A percentile compares a stretch with the other conserved stretches of the same genome.
These are phyloP conservation scores for Drosophila repletoides DNA, from an alignment of 1,140 invertebrate genomes.

Conservation along the genomic window DNA sequence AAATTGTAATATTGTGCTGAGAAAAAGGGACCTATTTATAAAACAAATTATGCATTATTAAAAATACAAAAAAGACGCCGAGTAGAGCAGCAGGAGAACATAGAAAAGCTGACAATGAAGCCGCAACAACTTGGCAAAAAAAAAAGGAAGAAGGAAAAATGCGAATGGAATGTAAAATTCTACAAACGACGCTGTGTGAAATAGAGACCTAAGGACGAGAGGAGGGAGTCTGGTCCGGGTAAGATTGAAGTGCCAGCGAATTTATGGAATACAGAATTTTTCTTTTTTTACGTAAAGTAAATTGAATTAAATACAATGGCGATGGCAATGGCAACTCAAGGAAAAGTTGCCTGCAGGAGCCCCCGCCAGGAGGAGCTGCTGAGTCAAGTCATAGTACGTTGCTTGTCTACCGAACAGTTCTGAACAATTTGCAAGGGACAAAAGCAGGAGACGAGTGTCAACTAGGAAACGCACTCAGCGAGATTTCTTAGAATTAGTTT, in stretches of 20 bases:
- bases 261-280: conserved; percentile 77
- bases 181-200: conserved; percentile 42
- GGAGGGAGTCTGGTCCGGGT: background rate
- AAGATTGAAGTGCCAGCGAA: conserved; percentile 77
- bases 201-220: conserved; percentile 34
- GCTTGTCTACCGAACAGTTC: conserved; percentile 25
- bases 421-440: conserved; percentile 33
- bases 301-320: conserved; percentile 74
- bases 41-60: conserved; percentile 80
- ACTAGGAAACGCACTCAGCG: background rate
- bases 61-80: conserved; percentile 50
- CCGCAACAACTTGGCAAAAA: conserved; percentile 65
- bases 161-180: conserved; percentile 71
- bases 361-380: conserved; percentile 6
- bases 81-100: conserved; percentile 9
- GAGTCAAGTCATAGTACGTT: conserved; percentile 12
- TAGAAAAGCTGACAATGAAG: conserved; percentile 71
- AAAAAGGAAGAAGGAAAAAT: conserved; percentile 43
- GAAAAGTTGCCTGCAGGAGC: conserved; percentile 15
- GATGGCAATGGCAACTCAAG: conserved; percentile 4
- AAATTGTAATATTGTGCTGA: conserved; percentile 48
- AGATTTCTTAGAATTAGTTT: conserved; percentile 8
- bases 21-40: conserved; percentile 60
- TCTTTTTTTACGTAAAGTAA: conserved; percentile 52
- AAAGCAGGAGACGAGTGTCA: conserved; percentile 1